These are phyloP conservation scores for Galerucella nymphaeae DNA, from an alignment of 2,888 invertebrate genomes.

Conservation along the genomic window DNA sequence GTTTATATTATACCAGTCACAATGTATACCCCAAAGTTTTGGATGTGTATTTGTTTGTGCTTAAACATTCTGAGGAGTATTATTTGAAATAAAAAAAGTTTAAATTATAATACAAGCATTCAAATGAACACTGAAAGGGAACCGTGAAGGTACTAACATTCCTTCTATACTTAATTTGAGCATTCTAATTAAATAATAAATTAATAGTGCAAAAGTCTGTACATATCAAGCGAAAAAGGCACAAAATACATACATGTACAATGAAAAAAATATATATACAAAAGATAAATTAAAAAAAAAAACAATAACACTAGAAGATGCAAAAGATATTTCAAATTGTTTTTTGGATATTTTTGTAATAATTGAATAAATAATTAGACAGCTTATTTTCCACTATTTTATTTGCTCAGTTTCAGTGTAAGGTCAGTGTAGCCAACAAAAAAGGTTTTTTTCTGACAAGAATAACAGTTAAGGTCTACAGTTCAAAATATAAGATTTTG, in stretches of 20 bases:
- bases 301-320: slow-evolving; percentile 43
- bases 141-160: background rate
- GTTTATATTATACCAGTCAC: too few species aligned
- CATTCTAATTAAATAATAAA: slow-evolving; percentile 38
- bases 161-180: slow-evolving; percentile 31
- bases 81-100: slow-evolving; percentile 18
- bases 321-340: slow-evolving; percentile 38
- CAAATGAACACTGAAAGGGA: slow-evolving; percentile 26
- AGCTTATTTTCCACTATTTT: too few species aligned
- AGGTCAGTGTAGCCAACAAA: too few species aligned
- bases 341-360: background rate
- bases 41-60: slow-evolving; percentile 5
- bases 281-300: slow-evolving; percentile 45
- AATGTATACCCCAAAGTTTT: background rate
- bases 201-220: slow-evolving; percentile 35
- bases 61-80: slow-evolving; percentile 20
- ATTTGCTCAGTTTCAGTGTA: too few species aligned
- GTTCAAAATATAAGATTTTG: too few species aligned
- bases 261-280: slow-evolving; percentile 43
- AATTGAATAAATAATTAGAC: background rate
- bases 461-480: too few species aligned
- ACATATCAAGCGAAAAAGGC: slow-evolving; percentile 45
- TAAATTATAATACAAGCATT: slow-evolving; percentile 16
- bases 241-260: slow-evolving; percentile 45
- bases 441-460: too few species aligned